Evolutionary conservation across 1,140 invertebrate species (phyloP).

Genomic region (Orius laevigatus): DNA sequence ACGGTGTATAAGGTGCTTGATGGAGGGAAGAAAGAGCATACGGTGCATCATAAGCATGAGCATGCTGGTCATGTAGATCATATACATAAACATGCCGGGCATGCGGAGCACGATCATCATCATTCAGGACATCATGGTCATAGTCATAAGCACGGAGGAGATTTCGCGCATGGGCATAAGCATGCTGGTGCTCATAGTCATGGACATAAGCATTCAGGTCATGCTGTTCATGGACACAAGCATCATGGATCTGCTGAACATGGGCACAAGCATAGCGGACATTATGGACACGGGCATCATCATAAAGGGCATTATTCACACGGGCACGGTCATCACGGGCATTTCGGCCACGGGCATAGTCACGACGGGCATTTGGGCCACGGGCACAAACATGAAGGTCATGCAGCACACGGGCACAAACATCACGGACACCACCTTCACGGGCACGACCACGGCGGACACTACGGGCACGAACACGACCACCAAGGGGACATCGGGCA

Average conservation of each 20-base stretch:
- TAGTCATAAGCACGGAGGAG: slow-evolving; percentile 13
- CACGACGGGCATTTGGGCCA: slow-evolving; percentile 13
- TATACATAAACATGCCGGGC: slow-evolving; percentile 13
- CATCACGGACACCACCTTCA: slow-evolving; percentile 6
- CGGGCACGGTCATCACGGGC: slow-evolving; percentile 10
- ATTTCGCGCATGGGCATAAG: slow-evolving; percentile 1
- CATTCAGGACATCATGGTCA: slow-evolving; percentile 14
- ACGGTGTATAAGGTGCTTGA: slow-evolving; percentile 40
- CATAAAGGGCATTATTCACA: slow-evolving; percentile 13
- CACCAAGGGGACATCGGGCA: slow-evolving; percentile 10
- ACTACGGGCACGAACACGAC: slow-evolving; percentile 14
- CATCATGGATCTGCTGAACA: slow-evolving; percentile 14
- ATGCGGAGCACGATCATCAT: slow-evolving; percentile 8
- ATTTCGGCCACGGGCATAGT: slow-evolving; percentile 14
- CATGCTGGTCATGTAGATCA: slow-evolving; percentile 14
- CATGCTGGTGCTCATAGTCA: slow-evolving; percentile 8
- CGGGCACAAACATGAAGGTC: slow-evolving; percentile 16
- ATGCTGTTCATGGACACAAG: slow-evolving; percentile 16
- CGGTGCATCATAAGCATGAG: slow-evolving; percentile 9
- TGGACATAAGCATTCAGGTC: slow-evolving; percentile 14
- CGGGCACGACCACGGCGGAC: slow-evolving; percentile 14
- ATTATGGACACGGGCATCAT: slow-evolving; percentile 12
- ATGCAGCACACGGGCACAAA: slow-evolving; percentile 6
- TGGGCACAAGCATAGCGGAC: slow-evolving; percentile 16
- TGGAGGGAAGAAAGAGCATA: slow-evolving; percentile 12